These are phyloP conservation scores for Otolemur crassicaudatus DNA, from an alignment of 2,797 vertebrate species.

Conservation along the genomic window DNA sequence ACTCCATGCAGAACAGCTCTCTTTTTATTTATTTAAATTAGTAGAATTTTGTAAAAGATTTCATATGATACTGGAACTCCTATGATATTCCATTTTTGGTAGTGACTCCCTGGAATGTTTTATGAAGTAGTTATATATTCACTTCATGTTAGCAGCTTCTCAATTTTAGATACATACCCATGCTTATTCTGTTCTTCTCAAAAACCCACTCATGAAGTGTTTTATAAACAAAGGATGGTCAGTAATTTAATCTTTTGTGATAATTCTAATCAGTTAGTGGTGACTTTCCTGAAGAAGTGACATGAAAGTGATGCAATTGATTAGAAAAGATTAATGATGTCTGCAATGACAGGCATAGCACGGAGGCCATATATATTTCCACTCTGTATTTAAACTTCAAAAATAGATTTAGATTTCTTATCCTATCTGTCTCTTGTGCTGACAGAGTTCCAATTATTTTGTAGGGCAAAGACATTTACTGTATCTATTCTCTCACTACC, in stretches of 20 bases:
- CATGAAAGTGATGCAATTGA: neutral
- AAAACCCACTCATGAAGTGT: neutral
- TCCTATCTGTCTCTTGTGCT: neutral
- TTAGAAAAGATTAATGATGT: neutral
- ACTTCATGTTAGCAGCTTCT: neutral
- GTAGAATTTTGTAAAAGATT: neutral
- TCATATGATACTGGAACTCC: neutral
- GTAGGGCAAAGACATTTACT: neutral
- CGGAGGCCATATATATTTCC: rapidly evolving
- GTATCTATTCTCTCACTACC: neutral
- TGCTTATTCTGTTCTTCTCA: neutral
- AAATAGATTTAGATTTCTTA: neutral
- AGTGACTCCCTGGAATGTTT: neutral
- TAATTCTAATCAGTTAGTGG: neutral
- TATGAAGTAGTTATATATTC: neutral
- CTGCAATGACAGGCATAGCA: neutral
- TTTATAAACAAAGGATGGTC: neutral
- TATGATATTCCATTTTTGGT: neutral
- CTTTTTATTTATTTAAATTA: neutral
- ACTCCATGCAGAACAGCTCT: neutral
- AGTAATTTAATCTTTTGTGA: neutral
- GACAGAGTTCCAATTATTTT: neutral
- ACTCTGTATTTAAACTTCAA: neutral
- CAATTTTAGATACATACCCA: neutral
- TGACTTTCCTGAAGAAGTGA: neutral